These are phyloP conservation scores for Pygoscelis antarcticus DNA, from an alignment of 2,113 vertebrate species.

Conservation along the genomic window DNA sequence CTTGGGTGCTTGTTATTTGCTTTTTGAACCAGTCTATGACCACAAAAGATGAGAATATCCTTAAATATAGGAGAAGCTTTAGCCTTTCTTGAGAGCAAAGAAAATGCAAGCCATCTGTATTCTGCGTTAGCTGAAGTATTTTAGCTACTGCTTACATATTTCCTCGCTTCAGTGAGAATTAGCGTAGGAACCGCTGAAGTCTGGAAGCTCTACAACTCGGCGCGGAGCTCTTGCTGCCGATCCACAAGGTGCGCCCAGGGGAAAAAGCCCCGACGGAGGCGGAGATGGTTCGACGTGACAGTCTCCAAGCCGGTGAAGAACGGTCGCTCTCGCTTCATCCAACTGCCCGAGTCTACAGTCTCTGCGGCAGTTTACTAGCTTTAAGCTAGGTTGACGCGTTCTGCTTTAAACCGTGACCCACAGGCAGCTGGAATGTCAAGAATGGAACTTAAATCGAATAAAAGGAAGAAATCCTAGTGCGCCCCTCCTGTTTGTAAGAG, in stretches of 20 bases:
- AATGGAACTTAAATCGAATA: background rate
- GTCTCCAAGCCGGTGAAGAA: background rate
- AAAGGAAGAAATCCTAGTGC: background rate
- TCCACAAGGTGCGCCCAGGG: background rate
- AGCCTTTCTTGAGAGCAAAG: background rate
- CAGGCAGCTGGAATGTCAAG: background rate
- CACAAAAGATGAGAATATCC: background rate
- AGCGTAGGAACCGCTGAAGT: background rate
- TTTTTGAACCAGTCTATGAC: background rate
- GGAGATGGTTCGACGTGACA: fast-evolving
- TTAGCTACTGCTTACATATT: background rate
- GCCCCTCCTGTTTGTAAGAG: too few species aligned
- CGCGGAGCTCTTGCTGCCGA: background rate
- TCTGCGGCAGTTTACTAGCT: background rate
- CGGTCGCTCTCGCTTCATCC: fast-evolving
- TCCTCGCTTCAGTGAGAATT: background rate
- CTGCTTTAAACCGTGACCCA: background rate
- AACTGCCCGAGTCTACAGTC: fast-evolving
- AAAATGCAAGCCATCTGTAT: background rate
- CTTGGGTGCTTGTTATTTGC: background rate
- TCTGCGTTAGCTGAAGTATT: background rate
- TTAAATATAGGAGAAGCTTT: background rate
- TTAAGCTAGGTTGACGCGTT: background rate
- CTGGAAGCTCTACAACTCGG: background rate
- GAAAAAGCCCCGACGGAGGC: background rate